A percentile compares a stretch with the other conserved stretches of the same genome.
phyloP scores from a whole-genome alignment of 30 jellyfish, hydroid and myxozoan genomes.

The Pelagia noctiluca region DNA sequence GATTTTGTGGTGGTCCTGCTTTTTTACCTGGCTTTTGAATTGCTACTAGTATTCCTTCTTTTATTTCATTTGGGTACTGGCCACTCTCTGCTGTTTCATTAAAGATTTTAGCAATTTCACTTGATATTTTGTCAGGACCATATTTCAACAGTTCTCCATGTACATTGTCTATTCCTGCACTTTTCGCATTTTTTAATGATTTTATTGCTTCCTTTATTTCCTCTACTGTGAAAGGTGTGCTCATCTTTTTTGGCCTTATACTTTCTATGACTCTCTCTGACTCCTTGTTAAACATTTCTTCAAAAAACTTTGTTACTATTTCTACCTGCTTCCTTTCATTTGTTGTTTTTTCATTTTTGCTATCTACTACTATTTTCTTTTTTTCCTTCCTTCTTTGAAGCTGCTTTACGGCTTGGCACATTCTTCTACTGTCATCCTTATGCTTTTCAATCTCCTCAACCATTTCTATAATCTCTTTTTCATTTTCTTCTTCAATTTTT shows the following conservation, averaged over 20 bases:
- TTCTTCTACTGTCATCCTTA: slow-evolving; percentile 5
- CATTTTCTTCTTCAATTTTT: slow-evolving; percentile 19
- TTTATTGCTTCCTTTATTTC: slow-evolving; percentile 23
- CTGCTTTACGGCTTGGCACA: slow-evolving; percentile 28
- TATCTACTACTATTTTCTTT: not conserved
- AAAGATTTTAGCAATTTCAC: slow-evolving; percentile 33
- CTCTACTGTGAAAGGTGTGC: slow-evolving; percentile 8
- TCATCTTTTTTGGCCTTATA: slow-evolving; percentile 25
- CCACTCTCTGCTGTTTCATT: slow-evolving; percentile 57
- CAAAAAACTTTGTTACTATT: slow-evolving; percentile 18
- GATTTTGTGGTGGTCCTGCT: slow-evolving; percentile 59
- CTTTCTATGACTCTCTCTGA: slow-evolving; percentile 18
- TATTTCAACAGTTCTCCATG: slow-evolving; percentile 43
- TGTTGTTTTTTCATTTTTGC: slow-evolving; percentile 28
- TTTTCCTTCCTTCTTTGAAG: slow-evolving; percentile 28
- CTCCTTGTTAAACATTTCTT: slow-evolving; percentile 15
- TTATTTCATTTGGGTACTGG: slow-evolving; percentile 34
- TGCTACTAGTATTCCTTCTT: slow-evolving; percentile 43
- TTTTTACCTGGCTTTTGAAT: slow-evolving; percentile 57
- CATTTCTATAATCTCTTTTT: slow-evolving; percentile 21
- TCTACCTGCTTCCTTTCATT: slow-evolving; percentile 27
- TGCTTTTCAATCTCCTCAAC: slow-evolving; percentile 15
- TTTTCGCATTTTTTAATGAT: slow-evolving; percentile 35
- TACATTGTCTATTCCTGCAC: slow-evolving; percentile 28
- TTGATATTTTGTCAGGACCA: slow-evolving; percentile 29